Percentiles rank a stretch among this genome's conserved stretches.
Conservation (phyloP, 2,113 vertebrate genomes). For the Dipodomys stephensi region DNA sequence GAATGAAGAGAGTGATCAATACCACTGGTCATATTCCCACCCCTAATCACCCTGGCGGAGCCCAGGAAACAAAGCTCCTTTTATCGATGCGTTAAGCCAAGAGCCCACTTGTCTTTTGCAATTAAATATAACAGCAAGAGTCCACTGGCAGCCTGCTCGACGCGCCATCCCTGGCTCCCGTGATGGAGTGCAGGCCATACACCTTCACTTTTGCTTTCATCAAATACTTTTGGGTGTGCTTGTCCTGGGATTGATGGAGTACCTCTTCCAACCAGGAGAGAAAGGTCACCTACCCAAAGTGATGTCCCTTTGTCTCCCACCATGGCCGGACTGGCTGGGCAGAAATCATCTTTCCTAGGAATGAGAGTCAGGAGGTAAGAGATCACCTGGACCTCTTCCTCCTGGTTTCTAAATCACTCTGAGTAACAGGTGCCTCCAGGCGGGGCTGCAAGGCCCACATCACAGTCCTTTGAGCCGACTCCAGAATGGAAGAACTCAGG, state of each 20-base stretch:
- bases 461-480: conserved; percentile 83
- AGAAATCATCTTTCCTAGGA: conserved; percentile 45
- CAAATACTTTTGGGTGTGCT: not conserved
- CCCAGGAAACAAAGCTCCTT: not conserved
- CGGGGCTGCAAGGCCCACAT: conserved; percentile 84
- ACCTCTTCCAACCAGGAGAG: not conserved
- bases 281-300: not conserved
- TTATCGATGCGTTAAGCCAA: not conserved
- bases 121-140: not conserved
- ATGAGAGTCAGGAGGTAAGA: conserved; percentile 69
- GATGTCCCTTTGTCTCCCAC: not conserved
- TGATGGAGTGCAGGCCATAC: accelerated
- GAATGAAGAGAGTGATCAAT: conserved; percentile 21
- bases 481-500: conserved; percentile 83
- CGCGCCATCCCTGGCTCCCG: not conserved
- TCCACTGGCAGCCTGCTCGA: too few relatives aligned
- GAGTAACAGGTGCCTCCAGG: conserved; percentile 80
- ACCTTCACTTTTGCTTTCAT: too few relatives aligned
- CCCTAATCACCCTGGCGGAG: not conserved
- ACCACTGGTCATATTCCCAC: conserved; percentile 1
- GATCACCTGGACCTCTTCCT: conserved; percentile 76
- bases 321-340: conserved; percentile 36
- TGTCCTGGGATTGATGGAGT: not conserved
- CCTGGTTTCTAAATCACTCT: conserved; percentile 79
- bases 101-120: not conserved